Evolutionary conservation across 2,113 vertebrate genomes (phyloP).

Genomic region (Antidorcas marsupialis): DNA sequence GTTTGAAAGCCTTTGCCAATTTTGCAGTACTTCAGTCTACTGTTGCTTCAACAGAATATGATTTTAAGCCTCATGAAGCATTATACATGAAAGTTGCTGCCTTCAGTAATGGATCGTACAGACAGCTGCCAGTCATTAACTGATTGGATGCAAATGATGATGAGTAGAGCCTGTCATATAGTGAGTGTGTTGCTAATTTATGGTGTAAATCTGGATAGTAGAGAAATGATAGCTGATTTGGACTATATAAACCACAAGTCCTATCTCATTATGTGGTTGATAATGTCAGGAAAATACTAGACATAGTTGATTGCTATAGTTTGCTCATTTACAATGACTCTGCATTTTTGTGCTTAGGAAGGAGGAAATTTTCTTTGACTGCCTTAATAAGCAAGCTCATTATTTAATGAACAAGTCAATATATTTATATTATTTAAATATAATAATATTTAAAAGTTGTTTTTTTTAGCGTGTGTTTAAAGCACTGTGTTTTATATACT

Average conservation of each 20-base stretch:
- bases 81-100: not conserved
- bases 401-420: not conserved
- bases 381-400: conserved; percentile 48
- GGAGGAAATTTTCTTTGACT: conserved; percentile 44
- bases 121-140: conserved; percentile 61
- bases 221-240: conserved; percentile 60
- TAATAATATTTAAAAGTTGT: not conserved
- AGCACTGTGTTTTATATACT: not conserved
- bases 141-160: conserved; percentile 31
- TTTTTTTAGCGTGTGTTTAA: not conserved
- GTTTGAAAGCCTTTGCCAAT: conserved; percentile 47
- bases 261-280: conserved; percentile 43
- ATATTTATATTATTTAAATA: not conserved
- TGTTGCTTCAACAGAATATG: not conserved
- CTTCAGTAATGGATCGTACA: not conserved
- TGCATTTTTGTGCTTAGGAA: conserved; percentile 39
- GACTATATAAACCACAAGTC: conserved; percentile 27
- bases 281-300: conserved; percentile 59
- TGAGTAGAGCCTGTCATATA: conserved; percentile 24
- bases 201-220: conserved; percentile 18
- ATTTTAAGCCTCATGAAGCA: conserved; percentile 16
- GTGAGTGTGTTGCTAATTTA: conserved; percentile 44
- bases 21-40: not conserved
- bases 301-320: conserved; percentile 49
- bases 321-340: conserved; percentile 65